Base-by-base conservation (phyloP, 2,797 vertebrate species). In the Ciconia nigra region DNA sequence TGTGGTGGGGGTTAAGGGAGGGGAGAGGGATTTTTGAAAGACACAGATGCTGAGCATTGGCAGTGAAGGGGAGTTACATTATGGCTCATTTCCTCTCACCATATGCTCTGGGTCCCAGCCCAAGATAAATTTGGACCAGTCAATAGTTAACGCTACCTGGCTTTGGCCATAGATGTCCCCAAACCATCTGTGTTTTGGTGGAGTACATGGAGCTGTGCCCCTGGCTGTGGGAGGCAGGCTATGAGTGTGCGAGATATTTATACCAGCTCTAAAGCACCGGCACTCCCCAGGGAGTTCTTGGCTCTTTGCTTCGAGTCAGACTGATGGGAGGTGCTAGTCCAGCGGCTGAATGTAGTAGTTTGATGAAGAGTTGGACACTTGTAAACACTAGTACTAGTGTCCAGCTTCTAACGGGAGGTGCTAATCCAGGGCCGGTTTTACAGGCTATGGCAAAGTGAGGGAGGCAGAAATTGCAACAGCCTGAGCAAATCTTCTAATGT, bases 401-500 rank as follows among this genome's bases (percentile, higher is more conserved):
- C 25, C 63, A 42, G 47, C 21, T 83, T 62, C 62, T 74, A 70
- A 49, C 0, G 5, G 76, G 78, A 93, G 15, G 9, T 65, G 47
- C 10, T 57, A 90, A 92, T 52, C 41, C 55, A 76, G 72, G 49
- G 65, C 12, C 14, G 47, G 70, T 76, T 91, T 90, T 67, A 86
- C 5, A 44, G 13, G 6, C 77, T 82, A 58, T 52, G 66, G 29
- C 46, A 92, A 87, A 76, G 39, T 2, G 13, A 67, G 10, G 4
- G 47, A 94, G 77, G 29, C 18, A 89, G 78, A 87, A 59, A 84
- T 28, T 83, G 42, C 80, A 69, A 12, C 37, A 85, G 41, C 29
- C 35, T 79, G 16, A 94, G 72, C 25, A 51, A 44, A 77, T 78
- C 82, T 91, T 91, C 87, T 97, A 98, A 97, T 5, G 5, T 84